phyloP scores from a whole-genome alignment of 92 coral and sea anemone genomes.

The Nematostella vectensis region DNA sequence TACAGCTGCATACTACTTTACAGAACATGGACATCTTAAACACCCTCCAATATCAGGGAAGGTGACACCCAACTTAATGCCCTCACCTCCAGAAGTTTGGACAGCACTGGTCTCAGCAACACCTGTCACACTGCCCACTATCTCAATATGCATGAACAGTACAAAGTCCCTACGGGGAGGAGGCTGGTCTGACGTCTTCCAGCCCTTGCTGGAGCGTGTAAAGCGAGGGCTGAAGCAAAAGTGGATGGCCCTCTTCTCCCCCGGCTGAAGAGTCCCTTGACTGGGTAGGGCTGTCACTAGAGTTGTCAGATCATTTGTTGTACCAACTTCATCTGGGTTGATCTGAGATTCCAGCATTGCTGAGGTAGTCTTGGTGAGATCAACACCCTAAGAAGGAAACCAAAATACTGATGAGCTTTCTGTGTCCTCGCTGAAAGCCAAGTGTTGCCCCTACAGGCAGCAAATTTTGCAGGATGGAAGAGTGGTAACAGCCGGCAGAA shows the following conservation, averaged over 20 bases:
- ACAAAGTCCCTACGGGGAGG: constrained; percentile 94
- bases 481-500: no score
- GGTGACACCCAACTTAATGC: no score
- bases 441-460: no score
- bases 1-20: no score
- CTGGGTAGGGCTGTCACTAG: constrained; percentile 88
- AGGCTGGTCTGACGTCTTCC: constrained; percentile 66
- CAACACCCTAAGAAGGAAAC: constrained; percentile 58
- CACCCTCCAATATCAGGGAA: no score
- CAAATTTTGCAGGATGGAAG: no score
- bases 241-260: constrained; percentile 57
- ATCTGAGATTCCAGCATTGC: constrained; percentile 66
- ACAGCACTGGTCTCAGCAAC: constrained; percentile 19
- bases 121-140: constrained; percentile 78
- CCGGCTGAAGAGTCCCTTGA: constrained; percentile 77
- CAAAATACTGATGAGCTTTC: no score
- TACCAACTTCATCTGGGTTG: constrained; percentile 54
- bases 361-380: constrained; percentile 78
- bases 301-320: constrained; percentile 67
- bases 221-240: constrained; percentile 90
- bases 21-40: no score
- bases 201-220: constrained; percentile 64
- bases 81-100: background rate
- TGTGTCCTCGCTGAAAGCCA: no score
- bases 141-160: constrained; percentile 90